Evolutionary conservation across 2,113 vertebrate genomes (phyloP).

Genomic region (Scopus umbretta): DNA sequence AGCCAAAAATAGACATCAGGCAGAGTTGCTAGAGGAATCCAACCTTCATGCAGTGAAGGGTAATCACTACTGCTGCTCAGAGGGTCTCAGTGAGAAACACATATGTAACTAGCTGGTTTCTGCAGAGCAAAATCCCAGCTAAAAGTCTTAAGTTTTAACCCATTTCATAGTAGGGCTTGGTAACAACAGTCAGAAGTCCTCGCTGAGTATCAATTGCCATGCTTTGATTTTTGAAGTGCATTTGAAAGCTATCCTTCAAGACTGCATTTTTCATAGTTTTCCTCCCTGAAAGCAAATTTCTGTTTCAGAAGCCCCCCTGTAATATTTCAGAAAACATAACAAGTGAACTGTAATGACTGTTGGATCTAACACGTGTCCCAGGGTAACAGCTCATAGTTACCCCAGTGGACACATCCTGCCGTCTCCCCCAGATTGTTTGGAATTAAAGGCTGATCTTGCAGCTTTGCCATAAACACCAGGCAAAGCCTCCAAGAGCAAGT

Average conservation of each 20-base stretch:
- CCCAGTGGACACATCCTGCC: not conserved
- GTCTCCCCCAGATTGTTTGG: not conserved
- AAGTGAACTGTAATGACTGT: not conserved
- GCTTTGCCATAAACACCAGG: not conserved
- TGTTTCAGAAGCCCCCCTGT: not conserved
- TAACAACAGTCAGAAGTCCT: not conserved
- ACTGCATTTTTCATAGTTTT: not conserved
- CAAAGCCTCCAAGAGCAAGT: not conserved
- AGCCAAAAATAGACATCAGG: slow-evolving; percentile 71
- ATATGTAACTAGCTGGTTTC: not conserved
- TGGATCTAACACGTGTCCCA: too few relatives aligned
- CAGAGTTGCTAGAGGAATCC: slow-evolving; percentile 37
- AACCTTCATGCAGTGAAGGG: slow-evolving; percentile 34
- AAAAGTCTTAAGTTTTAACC: not conserved
- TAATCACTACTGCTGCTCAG: not conserved
- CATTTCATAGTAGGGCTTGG: not conserved
- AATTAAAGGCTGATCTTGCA: not conserved
- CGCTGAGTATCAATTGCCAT: not conserved
- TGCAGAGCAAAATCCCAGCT: not conserved
- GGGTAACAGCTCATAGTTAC: not conserved
- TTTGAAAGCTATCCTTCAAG: slow-evolving; percentile 11
- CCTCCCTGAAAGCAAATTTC: not conserved
- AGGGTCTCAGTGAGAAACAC: not conserved
- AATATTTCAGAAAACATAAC: not conserved
- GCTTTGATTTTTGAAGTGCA: not conserved